Evolutionary conservation across 2,888 invertebrate species (phyloP).

Genomic region (Phyllotreta striolata): DNA sequence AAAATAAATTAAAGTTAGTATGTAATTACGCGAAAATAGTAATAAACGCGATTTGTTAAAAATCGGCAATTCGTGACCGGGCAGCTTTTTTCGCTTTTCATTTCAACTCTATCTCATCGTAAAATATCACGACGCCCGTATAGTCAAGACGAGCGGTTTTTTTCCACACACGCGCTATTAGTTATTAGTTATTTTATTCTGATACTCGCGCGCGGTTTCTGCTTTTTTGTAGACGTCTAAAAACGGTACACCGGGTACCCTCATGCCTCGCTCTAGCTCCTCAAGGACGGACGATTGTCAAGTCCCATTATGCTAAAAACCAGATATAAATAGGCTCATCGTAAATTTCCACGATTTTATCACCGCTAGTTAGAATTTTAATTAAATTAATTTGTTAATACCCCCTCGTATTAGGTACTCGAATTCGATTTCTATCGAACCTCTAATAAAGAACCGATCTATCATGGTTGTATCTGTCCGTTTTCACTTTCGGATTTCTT

Average conservation of each 20-base stretch:
- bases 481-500: slow-evolving; percentile 34
- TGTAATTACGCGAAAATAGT: too few species aligned
- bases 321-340: background rate
- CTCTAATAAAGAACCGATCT: slow-evolving; percentile 31
- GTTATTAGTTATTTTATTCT: slow-evolving; percentile 33
- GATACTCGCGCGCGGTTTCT: slow-evolving; percentile 24
- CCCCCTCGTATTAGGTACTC: too few species aligned
- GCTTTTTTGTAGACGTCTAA: slow-evolving; percentile 34
- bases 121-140: slow-evolving; percentile 36
- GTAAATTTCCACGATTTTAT: too few species aligned
- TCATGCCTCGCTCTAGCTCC: slow-evolving; percentile 37
- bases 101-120: slow-evolving; percentile 11
- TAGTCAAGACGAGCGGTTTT: slow-evolving; percentile 26
- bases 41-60: too few species aligned
- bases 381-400: too few species aligned
- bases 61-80: too few species aligned
- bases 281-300: slow-evolving; percentile 33
- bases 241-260: slow-evolving; percentile 40
- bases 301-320: slow-evolving; percentile 23
- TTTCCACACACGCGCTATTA: slow-evolving; percentile 35
- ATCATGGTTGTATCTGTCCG: slow-evolving; percentile 25
- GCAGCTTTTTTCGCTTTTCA: too few species aligned
- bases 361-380: too few species aligned
- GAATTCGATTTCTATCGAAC: slow-evolving; percentile 6
- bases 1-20: too few species aligned